These are phyloP conservation scores for Netelia melanura DNA, from an alignment of 2,888 invertebrate genomes.

Conservation along the genomic window DNA sequence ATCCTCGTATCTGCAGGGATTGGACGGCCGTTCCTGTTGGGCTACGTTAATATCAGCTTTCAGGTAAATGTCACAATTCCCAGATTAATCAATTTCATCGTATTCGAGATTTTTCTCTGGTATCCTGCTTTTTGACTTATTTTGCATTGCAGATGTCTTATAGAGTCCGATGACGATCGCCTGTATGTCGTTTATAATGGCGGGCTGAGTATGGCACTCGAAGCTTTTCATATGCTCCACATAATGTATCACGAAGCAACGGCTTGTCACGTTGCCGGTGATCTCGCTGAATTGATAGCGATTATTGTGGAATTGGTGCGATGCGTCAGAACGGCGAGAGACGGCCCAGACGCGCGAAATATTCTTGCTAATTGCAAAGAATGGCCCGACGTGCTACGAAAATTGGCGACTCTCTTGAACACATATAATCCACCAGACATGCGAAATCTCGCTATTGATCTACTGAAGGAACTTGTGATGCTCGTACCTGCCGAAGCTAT, in stretches of 20 bases:
- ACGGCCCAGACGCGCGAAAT: conserved; percentile 89
- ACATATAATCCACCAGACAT: conserved; percentile 95
- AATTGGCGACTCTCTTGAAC: conserved; percentile 94
- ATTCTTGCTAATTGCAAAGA: conserved; percentile 92
- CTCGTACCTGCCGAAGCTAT: conserved; percentile 93
- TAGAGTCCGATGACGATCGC: conserved; percentile 95
- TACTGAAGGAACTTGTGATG: conserved; percentile 92
- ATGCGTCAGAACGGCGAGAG: conserved; percentile 89
- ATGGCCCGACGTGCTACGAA: conserved; percentile 94
- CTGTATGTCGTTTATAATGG: conserved; percentile 96
- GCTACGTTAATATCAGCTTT: conserved; percentile 96
- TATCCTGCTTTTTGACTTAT: background rate
- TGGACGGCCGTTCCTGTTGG: conserved; percentile 97
- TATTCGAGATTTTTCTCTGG: background rate
- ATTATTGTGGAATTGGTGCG: conserved; percentile 91
- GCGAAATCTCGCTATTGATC: conserved; percentile 91
- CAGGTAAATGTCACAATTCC: conserved; percentile 75
- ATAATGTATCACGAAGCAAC: conserved; percentile 98
- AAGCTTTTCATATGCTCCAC: conserved; percentile 96
- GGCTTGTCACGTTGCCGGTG: conserved; percentile 93
- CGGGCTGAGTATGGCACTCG: conserved; percentile 88
- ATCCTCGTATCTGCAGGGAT: conserved; percentile 94
- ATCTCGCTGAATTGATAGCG: conserved; percentile 93
- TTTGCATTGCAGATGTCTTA: conserved; percentile 88
- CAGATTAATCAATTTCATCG: background rate